Evolutionary conservation across 1,140 invertebrate genomes (phyloP).

Genomic region (Scaptomyza pallida): DNA sequence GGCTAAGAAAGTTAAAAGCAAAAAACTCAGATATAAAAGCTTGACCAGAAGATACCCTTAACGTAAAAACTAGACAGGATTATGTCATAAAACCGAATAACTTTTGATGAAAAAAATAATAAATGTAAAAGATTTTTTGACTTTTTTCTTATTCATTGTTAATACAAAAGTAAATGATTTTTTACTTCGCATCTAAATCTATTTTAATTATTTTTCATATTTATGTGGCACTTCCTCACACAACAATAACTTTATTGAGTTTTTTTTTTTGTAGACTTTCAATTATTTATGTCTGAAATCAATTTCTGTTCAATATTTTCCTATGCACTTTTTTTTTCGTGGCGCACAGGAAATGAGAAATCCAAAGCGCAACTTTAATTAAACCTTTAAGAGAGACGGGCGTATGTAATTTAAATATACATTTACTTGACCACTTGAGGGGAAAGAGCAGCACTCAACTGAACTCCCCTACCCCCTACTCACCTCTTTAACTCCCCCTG

Average conservation of each 20-base stretch:
- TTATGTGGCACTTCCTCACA: constrained; percentile 16
- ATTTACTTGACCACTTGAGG: constrained; percentile 1
- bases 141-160: no score
- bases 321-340: constrained; percentile 48
- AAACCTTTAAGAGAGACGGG: constrained; percentile 50
- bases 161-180: constrained; percentile 36
- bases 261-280: constrained; percentile 39
- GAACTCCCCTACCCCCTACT: not conserved
- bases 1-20: constrained; percentile 33
- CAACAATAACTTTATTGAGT: constrained; percentile 8
- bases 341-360: constrained; percentile 61
- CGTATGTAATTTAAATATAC: constrained; percentile 20
- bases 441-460: not conserved
- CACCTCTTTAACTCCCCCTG: not conserved
- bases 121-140: constrained; percentile 22
- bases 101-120: constrained; percentile 33
- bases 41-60: not conserved
- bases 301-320: constrained; percentile 6
- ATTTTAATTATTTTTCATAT: constrained; percentile 62
- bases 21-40: not conserved
- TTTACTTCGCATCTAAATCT: not conserved
- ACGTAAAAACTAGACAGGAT: no score
- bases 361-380: constrained; percentile 68
- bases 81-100: no score
- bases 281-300: constrained; percentile 29